phyloP scores from a whole-genome alignment of 2,113 vertebrate species.

The Misgurnus mizolepis region DNA sequence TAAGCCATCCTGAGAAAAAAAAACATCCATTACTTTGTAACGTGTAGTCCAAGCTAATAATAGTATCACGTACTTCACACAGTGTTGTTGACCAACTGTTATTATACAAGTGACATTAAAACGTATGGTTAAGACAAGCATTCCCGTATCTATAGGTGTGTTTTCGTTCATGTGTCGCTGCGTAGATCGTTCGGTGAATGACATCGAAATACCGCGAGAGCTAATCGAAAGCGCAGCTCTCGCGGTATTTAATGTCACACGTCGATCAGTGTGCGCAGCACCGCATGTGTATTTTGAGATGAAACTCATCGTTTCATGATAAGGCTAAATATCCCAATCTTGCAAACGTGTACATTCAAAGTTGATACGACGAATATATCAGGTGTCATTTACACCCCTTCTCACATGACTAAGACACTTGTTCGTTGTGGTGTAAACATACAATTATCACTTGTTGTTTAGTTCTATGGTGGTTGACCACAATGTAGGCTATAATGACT shows the following conservation, averaged over 20 bases:
- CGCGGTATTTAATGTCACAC: too few species aligned
- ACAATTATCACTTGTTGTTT: conserved; percentile 50
- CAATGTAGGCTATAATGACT: conserved; percentile 19
- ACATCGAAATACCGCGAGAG: too few species aligned
- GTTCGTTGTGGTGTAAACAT: conserved; percentile 48
- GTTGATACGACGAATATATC: not conserved
- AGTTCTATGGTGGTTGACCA: conserved; percentile 8
- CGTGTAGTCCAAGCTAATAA: conserved; percentile 15
- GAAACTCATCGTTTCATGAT: not conserved
- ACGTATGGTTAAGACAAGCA: too few species aligned
- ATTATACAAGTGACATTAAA: conserved; percentile 25
- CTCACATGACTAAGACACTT: conserved; percentile 14
- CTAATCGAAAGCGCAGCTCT: too few species aligned
- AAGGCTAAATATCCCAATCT: not conserved
- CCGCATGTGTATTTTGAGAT: not conserved
- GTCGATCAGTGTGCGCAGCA: too few species aligned
- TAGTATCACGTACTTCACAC: conserved; percentile 35
- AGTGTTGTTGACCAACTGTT: conserved; percentile 35
- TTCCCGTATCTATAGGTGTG: too few species aligned
- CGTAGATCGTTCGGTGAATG: too few species aligned
- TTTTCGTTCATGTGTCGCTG: too few species aligned
- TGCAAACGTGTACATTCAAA: not conserved
- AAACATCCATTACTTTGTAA: conserved; percentile 37
- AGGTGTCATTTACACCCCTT: not conserved
- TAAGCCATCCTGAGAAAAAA: conserved; percentile 37